Evolutionary conservation across 2,888 invertebrate genomes (phyloP), one percentile per base, ranked within the genome.

Genomic region (Alcis repandata): DNA sequence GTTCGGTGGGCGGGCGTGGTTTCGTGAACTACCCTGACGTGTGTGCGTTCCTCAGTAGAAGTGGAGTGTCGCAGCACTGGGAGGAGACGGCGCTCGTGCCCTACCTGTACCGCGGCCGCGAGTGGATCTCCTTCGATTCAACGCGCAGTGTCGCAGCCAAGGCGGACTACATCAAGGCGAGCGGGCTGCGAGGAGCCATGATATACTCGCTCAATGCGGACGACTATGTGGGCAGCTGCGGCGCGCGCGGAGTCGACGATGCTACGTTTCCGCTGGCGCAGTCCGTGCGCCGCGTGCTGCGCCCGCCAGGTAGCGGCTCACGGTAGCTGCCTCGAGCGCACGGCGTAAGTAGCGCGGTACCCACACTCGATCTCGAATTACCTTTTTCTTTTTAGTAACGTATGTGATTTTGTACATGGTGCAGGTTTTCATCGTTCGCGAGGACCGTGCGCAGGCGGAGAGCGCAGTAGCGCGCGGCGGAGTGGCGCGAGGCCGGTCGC

Each of bases 71-170:
- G 7, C 87, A 95, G 9, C 63, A 71, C 40, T 96, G 95, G 79
- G 97, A 98, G 77, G 85, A 92, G 9, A 94, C 95, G 41, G 95
- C 96, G 7, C 95, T 94, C 79, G 97, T 97, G 45, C 97, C 98
- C 0, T 98, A 97, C 87, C 93, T 96, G 8, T 95, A 94, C 75
- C 94, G 94, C 66, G 90, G 92, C 52, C 87, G 87, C 15, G 96
- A 98, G 75, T 98, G 98, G 98, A 94, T 98, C 46, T 97, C 98
- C 0, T 98, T 95, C 82, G 98, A 98, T 69, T 95, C 96, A 76
- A 92, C 94, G 27, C 85, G 92, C 53, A 98, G 98, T 85, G 93
- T 97, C 1, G 90, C 89, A 59, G 95, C 95, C 76, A 98, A 97
- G 90, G 96, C 95, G 0, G 88, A 93, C 65, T 97, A 94, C 85